Evolutionary conservation across 2,797 vertebrate species (phyloP), one percentile per base, ranked within the genome.

Genomic region (Myripristis jacobus): DNA sequence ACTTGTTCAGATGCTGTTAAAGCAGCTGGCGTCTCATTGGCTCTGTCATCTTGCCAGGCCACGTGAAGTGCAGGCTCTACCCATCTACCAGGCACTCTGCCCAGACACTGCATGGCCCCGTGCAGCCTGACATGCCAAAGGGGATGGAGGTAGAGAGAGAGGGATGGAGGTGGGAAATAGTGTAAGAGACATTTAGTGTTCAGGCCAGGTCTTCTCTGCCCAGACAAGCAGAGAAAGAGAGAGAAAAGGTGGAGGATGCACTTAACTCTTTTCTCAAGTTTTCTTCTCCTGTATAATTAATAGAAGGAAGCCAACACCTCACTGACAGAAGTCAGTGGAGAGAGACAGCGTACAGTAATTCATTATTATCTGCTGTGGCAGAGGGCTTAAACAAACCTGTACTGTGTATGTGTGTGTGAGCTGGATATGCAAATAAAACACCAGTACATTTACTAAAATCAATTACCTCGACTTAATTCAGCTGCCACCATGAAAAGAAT

Each of bases 21-120:
- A 75, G 61, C 77, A 64, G 65, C 43, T 38, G 59, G 51, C 16
- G 21, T 55, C 63, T 81, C 64, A 15, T 79, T 66, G 21, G 60
- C 72, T 72, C 46, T 53, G 65, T 73, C 70, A 73, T 66, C 70
- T 76, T 38, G 8, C 58, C 56, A 31, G 58, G 54, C 53, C 43
- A 55, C 22, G 64, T 38, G 52, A 65, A 58, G 69, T 29, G 27
- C 24, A 55, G 58, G 16, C 16, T 1, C 4, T 38, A 38, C 36
- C 63, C 51, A 3, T 7, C 22, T 25, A 4, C 38, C 6, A 19
- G 50, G 50, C 22, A 18, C 27, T 29, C 27, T 29, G 27, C 27
- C 27, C 27, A 6, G 27, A 6, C 27, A 29, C 27, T 6, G 27
- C 27, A 29, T 29, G 27, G 27, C 27, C 27, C 27, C 27, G 27